Evolutionary conservation across 2,888 invertebrate species (phyloP), one percentile per base, ranked within the genome.

Genomic region (Caenorhabditis angaria): DNA sequence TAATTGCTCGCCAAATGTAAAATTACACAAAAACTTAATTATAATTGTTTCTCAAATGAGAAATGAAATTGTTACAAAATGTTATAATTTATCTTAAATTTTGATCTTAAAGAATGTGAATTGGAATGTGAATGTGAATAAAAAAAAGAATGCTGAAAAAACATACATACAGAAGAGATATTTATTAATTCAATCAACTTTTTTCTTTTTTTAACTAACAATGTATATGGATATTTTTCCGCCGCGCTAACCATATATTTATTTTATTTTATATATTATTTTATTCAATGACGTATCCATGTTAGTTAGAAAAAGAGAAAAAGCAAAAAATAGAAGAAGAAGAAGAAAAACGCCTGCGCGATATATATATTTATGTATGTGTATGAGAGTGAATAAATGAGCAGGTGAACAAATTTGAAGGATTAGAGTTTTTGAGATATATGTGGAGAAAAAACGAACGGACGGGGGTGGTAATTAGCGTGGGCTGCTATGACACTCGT

Each of bases 271-370:
- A 41, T 41, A 41, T 18, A 41, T 41, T 18, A 41, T 18, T 10
- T 18, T 41, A 41, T 12, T 41, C 3, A 41, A 41, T 41, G 41
- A 41, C 48, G 29, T 48, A 24, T 18, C 3, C 56, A 51, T 41
- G 18, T 25, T 25, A 41, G 27, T 25, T 50, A 50, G 28, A 55
- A 10, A 50, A 24, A 10, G 47, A 25, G 55, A 56, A 50, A 47
- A n/a, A n/a, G n/a, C n/a, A n/a, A n/a, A n/a, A n/a, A n/a, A n/a
- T 57, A 51, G 64, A 58, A 48, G 53, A 61, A 62, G 62, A 55
- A 47, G 51, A 51, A 47, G 25, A 35, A 47, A 48, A 48, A 20
- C 28, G 60, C 41, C 41, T 41, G 41, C 41, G 41, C 41, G 41
- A 41, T 41, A 12, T 41, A 41, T 41, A 18, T n/a, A n/a, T n/a